Base-by-base conservation (phyloP, 2,888 invertebrate species). In the Mongoloraphidia duomilia region DNA sequence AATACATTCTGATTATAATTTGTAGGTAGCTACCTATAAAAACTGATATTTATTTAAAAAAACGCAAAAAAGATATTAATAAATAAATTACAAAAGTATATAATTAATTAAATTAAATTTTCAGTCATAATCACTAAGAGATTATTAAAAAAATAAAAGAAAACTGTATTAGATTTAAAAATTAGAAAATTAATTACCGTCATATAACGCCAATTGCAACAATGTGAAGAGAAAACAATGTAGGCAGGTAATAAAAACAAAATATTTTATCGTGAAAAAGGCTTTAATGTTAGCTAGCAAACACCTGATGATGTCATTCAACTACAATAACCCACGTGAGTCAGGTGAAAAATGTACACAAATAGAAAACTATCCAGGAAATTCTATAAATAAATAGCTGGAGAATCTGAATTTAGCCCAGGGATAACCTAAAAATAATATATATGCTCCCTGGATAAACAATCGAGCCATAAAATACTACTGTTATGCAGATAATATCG, bases 371-470 rank as follows among this genome's bases (percentile, higher is more conserved):
- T 45, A 43, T 48, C 48, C 48, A 48, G 42, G 43, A 48, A 14
- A 36, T 38, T 26, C 36, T 48, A 43, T 41, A 36, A 34, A 36
- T 43, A 41, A 48, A 48, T 26, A 42, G 48, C 48, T 48, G 42
- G 48, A 42, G 48, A 48, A 42, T 17, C 37, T 26, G 37, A 38
- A 26, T 38, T 43, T 48, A 37, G 43, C 48, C 48, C 48, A 48
- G 48, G 37, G 41, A 47, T 48, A 48, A 45, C 45, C 45, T 45
- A 45, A 45, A 45, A 45, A 45, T 44, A 44, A 35, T 40, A 40
- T 26, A 26, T 26, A 26, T 26, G 26, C 26, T 26, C 26, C 26
- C 26, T 26, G 26, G 26, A 26, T 26, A 26, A 26, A 26, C 26
- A 26, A 26, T 26, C 26, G 26, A 26, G 26, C 26, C 26, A 26